These are phyloP conservation scores for Acronicta psi DNA, from an alignment of 2,888 invertebrate species.

Conservation along the genomic window DNA sequence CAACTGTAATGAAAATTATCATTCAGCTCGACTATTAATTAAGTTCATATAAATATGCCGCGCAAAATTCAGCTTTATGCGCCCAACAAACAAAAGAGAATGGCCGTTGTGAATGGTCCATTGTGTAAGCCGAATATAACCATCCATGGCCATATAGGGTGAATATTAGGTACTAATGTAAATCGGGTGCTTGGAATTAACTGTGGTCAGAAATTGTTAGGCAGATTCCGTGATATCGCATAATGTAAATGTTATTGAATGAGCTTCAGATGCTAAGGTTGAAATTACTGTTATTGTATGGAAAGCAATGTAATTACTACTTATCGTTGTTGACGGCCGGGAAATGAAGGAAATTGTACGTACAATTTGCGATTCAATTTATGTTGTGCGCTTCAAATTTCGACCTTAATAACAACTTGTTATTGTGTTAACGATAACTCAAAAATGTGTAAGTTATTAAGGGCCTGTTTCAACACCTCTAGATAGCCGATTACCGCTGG, in stretches of 20 bases:
- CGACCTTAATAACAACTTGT: too few species aligned
- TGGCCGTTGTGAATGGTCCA: conserved; percentile 20
- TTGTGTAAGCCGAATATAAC: conserved; percentile 3
- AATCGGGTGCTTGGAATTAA: conserved; percentile 44
- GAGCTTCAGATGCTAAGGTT: conserved; percentile 7
- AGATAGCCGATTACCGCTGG: too few species aligned
- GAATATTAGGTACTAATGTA: conserved; percentile 49
- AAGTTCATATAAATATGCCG: conserved; percentile 21
- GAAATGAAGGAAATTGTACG: conserved; percentile 9
- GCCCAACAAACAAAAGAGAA: conserved; percentile 32
- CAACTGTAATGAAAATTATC: conserved; percentile 12
- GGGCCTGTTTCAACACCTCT: too few species aligned
- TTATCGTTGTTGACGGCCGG: background rate
- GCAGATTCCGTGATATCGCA: conserved; percentile 40
- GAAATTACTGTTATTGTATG: conserved; percentile 23
- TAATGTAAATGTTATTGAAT: conserved; percentile 27
- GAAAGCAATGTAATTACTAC: conserved; percentile 8
- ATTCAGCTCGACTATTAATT: conserved; percentile 32
- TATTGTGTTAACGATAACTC: too few species aligned
- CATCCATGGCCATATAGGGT: conserved; percentile 18
- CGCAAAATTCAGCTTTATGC: conserved; percentile 17
- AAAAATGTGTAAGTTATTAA: conserved; percentile 13
- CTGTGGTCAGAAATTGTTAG: conserved; percentile 26
- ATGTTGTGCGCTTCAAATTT: too few species aligned
- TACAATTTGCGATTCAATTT: conserved; percentile 7